Evolutionary conservation across 2,888 invertebrate species (phyloP), one percentile per base, ranked within the genome.

Genomic region (Sinentomon sp.): DNA sequence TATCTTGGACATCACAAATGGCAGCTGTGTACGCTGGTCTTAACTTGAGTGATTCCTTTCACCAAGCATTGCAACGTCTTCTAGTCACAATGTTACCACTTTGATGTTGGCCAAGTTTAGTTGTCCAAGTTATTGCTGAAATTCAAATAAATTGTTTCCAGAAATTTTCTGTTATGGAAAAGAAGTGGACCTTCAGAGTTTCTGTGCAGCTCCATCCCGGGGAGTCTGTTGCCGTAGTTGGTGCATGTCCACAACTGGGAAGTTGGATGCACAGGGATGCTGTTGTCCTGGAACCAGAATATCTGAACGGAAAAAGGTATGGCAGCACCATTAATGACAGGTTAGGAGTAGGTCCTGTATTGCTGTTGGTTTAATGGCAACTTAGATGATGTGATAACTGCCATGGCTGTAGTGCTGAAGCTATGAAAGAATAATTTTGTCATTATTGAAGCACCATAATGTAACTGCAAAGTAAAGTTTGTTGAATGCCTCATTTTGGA

Each of bases 141-240:
- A n/a, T n/a, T n/a, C n/a, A n/a, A n/a, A n/a, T n/a, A n/a, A n/a
- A n/a, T n/a, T n/a, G n/a, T n/a, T n/a, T n/a, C n/a, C n/a, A n/a
- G n/a, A n/a, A n/a, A n/a, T n/a, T 47, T 2, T n/a, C 4, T n/a
- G n/a, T n/a, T 6, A 21, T 17, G 12, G 32, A 30, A 23, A 31
- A 41, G 23, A 38, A 43, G 16, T 63, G 61, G 60, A 50, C 53
- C 9, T 68, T 67, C 44, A 48, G 64, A 48, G 56, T 64, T 34
- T 43, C 62, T 45, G 54, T 60, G 14, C 46, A 59, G 38, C 48
- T 71, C 22, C 53, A 51, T 32, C 50, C 60, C 2, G 64, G 62
- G 36, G 75, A 77, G 52, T 59, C 55, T 36, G 59, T 77, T 16
- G 73, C 67, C 45, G 56, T 78, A 31, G 63, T 67, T 17, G 78